Conservation (phyloP, 1,140 invertebrate species). For the Rhagoletis pomonella region DNA sequence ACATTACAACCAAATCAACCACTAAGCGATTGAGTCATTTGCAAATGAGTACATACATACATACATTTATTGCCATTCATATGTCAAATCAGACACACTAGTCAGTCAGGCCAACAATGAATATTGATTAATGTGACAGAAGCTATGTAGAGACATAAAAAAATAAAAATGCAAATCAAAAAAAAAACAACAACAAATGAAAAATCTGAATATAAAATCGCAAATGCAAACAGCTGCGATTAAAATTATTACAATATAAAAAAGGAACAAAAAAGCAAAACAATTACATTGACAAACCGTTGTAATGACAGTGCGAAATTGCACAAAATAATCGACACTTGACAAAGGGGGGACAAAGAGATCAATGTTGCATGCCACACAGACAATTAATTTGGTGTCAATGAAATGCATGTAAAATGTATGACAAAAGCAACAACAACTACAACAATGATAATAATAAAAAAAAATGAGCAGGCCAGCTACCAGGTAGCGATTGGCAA, state of each 20-base stretch:
- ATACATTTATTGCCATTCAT: conserved; percentile 16
- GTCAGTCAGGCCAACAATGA: neutral
- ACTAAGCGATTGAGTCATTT: neutral
- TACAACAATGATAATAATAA: neutral
- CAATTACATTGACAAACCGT: conserved; percentile 46
- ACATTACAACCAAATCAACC: neutral
- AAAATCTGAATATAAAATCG: neutral
- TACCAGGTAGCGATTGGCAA: neutral
- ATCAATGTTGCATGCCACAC: conserved; percentile 31
- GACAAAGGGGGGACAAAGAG: neutral
- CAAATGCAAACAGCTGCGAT: conserved; percentile 39
- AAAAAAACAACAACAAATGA: neutral
- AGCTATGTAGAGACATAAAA: neutral
- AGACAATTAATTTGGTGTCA: conserved; percentile 47
- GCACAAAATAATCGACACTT: conserved; percentile 46
- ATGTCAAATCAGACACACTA: conserved; percentile 36
- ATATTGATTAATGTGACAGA: conserved; percentile 37
- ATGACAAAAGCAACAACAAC: no score
- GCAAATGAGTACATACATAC: neutral
- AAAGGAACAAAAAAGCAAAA: conserved; percentile 32
- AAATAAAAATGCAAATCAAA: neutral
- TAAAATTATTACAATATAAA: conserved; percentile 32
- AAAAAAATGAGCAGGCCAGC: neutral
- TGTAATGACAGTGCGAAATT: conserved; percentile 35
- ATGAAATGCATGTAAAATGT: conserved; percentile 34